phyloP scores from a whole-genome alignment of 2,888 invertebrate species.

The Lathronympha strigana region DNA sequence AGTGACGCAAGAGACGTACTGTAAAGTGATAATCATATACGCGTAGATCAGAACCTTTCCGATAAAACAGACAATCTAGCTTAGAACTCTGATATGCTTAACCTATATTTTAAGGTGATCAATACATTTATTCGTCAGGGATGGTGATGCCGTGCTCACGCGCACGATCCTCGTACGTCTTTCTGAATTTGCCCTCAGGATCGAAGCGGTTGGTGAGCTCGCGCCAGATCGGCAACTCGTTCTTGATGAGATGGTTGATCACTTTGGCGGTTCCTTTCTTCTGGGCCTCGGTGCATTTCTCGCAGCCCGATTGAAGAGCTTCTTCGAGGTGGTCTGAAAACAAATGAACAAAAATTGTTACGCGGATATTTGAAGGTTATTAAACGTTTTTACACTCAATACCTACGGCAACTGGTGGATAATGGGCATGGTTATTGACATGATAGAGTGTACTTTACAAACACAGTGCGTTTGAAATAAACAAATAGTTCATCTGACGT shows the following conservation, averaged over 20 bases:
- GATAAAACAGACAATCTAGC: too few species aligned
- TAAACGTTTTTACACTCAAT: too few species aligned
- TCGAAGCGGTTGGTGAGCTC: slow-evolving; percentile 88
- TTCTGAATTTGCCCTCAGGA: slow-evolving; percentile 86
- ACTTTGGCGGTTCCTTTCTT: slow-evolving; percentile 85
- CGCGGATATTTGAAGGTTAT: background rate
- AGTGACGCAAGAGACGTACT: too few species aligned
- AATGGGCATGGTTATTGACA: too few species aligned
- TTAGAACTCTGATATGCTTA: too few species aligned
- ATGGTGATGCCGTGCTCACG: slow-evolving; percentile 75
- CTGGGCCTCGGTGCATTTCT: slow-evolving; percentile 87
- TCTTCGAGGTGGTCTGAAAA: slow-evolving; percentile 85
- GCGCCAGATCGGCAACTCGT: slow-evolving; percentile 86
- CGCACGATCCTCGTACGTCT: slow-evolving; percentile 86
- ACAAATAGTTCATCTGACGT: too few species aligned
- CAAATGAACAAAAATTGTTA: background rate
- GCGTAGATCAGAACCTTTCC: too few species aligned
- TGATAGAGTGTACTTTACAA: too few species aligned
- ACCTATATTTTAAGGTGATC: background rate
- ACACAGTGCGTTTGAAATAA: too few species aligned
- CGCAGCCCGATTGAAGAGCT: slow-evolving; percentile 87
- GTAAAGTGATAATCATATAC: too few species aligned
- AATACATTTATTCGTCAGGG: slow-evolving; percentile 50
- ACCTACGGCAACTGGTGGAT: too few species aligned
- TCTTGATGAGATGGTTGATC: slow-evolving; percentile 86